Percentiles rank a stretch among this genome's conserved stretches.
These are phyloP conservation scores for Rapana venosa DNA, from an alignment of 2,888 invertebrate species.

Conservation along the genomic window DNA sequence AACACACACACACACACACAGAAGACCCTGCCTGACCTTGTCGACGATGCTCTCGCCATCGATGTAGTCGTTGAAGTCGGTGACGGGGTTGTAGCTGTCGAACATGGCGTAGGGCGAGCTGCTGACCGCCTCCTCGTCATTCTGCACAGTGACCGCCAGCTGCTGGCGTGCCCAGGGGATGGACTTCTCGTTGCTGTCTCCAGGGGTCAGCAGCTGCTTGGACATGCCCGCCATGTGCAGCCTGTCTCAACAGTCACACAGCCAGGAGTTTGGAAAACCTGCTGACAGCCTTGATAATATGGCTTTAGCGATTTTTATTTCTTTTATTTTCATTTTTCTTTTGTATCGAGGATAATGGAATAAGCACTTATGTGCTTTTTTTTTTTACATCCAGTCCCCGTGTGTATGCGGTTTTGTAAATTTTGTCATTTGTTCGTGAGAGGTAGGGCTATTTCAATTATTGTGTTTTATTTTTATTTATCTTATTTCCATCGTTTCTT, in stretches of 20 bases:
- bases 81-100: constrained; percentile 60
- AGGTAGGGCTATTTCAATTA: too few relatives aligned
- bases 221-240: constrained; percentile 61
- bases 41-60: constrained; percentile 66
- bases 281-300: too few relatives aligned
- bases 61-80: constrained; percentile 61
- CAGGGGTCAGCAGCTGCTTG: constrained; percentile 60
- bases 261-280: too few relatives aligned
- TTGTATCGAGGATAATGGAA: too few relatives aligned
- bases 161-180: constrained; percentile 69
- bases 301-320: too few relatives aligned
- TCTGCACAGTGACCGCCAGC: constrained; percentile 65
- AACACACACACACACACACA: neutral
- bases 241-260: constrained; percentile 43
- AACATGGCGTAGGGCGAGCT: constrained; percentile 64
- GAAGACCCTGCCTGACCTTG: constrained; percentile 53
- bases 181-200: constrained; percentile 57
- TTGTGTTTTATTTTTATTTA: too few relatives aligned
- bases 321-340: too few relatives aligned
- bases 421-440: too few relatives aligned
- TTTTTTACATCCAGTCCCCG: too few relatives aligned
- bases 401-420: too few relatives aligned
- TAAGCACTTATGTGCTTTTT: too few relatives aligned
- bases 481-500: too few relatives aligned
- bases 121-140: constrained; percentile 62